Percentiles rank a stretch among this genome's conserved stretches.
Conservation (phyloP, 2,888 invertebrate species). For the Habroteleia sp. region DNA sequence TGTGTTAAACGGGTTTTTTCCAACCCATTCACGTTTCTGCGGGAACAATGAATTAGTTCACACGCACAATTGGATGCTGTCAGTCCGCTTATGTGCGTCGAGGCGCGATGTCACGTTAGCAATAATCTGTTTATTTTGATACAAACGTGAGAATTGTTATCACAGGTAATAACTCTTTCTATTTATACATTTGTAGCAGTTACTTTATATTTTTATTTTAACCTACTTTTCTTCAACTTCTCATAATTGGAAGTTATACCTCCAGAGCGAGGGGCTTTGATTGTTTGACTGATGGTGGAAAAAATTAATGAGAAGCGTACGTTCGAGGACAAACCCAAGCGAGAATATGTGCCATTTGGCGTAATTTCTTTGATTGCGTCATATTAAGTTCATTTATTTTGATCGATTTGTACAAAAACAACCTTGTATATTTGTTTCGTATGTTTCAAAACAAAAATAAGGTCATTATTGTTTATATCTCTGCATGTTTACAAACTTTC, state of each 20-base stretch:
- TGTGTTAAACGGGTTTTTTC: conserved; percentile 41
- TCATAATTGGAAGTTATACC: conserved; percentile 37
- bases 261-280: conserved; percentile 21
- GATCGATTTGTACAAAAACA: too few relatives aligned
- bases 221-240: conserved; percentile 44
- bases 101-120: conserved; percentile 29
- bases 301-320: conserved; percentile 29
- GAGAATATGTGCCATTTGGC: too few relatives aligned
- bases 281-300: conserved; percentile 30
- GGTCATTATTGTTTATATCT: too few relatives aligned
- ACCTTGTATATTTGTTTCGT: too few relatives aligned
- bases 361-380: too few relatives aligned
- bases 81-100: conserved; percentile 6
- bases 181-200: too few relatives aligned
- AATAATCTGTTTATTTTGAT: conserved; percentile 43
- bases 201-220: conserved; percentile 26
- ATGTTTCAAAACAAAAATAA: too few relatives aligned
- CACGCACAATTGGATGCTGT: conserved; percentile 51
- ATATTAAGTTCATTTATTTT: too few relatives aligned
- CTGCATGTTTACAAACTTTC: too few relatives aligned
- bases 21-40: conserved; percentile 21
- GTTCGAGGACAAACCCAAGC: conserved; percentile 22
- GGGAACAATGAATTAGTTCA: conserved; percentile 51
- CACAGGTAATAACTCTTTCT: conserved; percentile 6
- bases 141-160: conserved; percentile 40